These are phyloP conservation scores for Lasioglossum leucozonium DNA, from an alignment of 2,888 invertebrate species.

Conservation along the genomic window DNA sequence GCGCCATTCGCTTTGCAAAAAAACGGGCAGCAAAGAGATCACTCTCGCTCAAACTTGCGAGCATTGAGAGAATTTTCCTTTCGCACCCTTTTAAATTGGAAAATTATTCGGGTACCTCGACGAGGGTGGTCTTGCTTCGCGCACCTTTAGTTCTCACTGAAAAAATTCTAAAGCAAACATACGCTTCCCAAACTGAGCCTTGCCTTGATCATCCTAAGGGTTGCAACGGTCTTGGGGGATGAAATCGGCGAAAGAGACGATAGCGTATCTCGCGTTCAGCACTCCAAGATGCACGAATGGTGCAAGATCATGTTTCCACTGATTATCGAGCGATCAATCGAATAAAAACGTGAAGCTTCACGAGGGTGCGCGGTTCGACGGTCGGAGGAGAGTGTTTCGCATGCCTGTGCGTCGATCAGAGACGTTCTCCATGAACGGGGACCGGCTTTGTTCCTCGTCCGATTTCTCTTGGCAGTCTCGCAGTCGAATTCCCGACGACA, in stretches of 20 bases:
- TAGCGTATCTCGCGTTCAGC: background rate
- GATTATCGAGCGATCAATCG: background rate
- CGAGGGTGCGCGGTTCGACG: background rate
- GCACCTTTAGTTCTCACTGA: no score
- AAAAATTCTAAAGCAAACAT: background rate
- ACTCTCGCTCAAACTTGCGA: no score
- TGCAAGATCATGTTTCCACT: background rate
- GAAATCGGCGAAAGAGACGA: background rate
- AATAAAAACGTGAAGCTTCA: background rate
- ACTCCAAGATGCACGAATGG: no score
- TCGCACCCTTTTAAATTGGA: no score
- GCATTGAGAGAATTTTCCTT: background rate
- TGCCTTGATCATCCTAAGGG: no score
- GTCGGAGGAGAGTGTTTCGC: background rate
- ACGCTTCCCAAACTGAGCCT: background rate
- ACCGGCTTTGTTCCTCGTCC: slow-evolving; percentile 13
- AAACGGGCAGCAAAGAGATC: background rate
- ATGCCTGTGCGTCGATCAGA: background rate
- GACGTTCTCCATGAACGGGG: slow-evolving; percentile 3
- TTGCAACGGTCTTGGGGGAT: background rate
- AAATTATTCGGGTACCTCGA: background rate
- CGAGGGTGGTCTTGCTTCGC: no score
- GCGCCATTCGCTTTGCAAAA: background rate
- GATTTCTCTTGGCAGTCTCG: slow-evolving; percentile 30
- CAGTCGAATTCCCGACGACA: slow-evolving; percentile 36